phyloP scores from a whole-genome alignment of 2,888 invertebrate species.

The Auanema freiburgensis region DNA sequence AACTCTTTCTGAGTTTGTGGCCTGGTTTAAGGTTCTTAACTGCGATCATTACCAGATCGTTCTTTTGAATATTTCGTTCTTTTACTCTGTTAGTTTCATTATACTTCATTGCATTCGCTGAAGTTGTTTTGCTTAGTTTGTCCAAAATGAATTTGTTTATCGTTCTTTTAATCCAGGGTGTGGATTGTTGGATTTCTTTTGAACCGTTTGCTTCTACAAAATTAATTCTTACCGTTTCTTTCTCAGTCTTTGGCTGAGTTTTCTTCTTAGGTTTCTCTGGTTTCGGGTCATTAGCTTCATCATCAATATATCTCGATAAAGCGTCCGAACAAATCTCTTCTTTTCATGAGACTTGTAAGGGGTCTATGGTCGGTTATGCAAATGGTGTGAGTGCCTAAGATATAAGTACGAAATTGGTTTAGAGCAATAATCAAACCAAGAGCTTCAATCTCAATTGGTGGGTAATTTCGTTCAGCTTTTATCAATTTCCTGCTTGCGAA shows the following conservation, averaged over 20 bases:
- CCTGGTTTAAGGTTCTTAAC: neutral
- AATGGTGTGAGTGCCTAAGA: conserved; percentile 20
- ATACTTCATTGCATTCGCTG: neutral
- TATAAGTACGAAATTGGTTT: conserved; percentile 23
- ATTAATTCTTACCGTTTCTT: neutral
- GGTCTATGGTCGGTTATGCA: conserved; percentile 27
- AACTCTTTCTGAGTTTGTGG: neutral
- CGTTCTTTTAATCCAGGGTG: conserved; percentile 1
- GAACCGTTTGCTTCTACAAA: neutral
- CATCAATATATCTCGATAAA: conserved; percentile 23
- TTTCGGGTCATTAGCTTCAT: conserved; percentile 15
- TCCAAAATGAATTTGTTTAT: neutral
- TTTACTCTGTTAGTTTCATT: neutral
- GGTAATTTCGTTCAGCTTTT: conserved; percentile 20
- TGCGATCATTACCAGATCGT: neutral
- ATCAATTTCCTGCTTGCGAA: conserved; percentile 24
- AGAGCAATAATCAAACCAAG: conserved; percentile 22
- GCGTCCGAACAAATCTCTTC: conserved; percentile 21
- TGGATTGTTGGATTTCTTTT: conserved; percentile 12
- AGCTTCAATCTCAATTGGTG: conserved; percentile 28
- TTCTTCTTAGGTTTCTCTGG: conserved; percentile 5
- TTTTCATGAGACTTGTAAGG: conserved; percentile 15
- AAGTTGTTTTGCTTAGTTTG: neutral
- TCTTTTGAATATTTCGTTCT: neutral
- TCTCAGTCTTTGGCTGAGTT: neutral